phyloP scores from a whole-genome alignment of 2,888 invertebrate species.

The Aethes cnicana region DNA sequence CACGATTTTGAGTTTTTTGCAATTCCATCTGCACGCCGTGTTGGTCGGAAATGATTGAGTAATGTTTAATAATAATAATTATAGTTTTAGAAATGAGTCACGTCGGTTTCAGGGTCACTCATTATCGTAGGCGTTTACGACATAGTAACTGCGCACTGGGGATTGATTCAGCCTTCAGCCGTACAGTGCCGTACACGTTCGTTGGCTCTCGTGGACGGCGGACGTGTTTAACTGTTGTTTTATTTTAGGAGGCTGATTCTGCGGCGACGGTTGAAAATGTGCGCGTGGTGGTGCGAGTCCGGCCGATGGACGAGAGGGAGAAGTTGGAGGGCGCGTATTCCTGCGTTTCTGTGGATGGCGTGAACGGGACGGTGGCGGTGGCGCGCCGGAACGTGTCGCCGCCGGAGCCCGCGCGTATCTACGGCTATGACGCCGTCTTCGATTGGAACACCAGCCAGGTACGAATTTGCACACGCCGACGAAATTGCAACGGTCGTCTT shows the following conservation, averaged over 20 bases:
- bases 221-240: slow-evolving; percentile 20
- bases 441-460: slow-evolving; percentile 92
- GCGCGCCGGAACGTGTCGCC: slow-evolving; percentile 87
- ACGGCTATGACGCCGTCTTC: slow-evolving; percentile 97
- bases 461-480: slow-evolving; percentile 34
- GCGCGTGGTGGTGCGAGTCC: slow-evolving; percentile 95
- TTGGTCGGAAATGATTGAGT: too few relatives aligned
- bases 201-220: slow-evolving; percentile 12
- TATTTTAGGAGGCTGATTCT: slow-evolving; percentile 71
- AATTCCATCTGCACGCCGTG: neutral
- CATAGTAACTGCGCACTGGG: slow-evolving; percentile 32
- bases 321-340: slow-evolving; percentile 85
- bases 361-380: slow-evolving; percentile 90
- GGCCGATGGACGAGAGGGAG: slow-evolving; percentile 96
- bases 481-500: too few relatives aligned
- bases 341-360: slow-evolving; percentile 89
- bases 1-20: slow-evolving; percentile 13
- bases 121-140: slow-evolving; percentile 29
- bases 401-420: slow-evolving; percentile 92
- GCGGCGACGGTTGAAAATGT: slow-evolving; percentile 93
- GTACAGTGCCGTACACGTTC: slow-evolving; percentile 23
- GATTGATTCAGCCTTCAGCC: slow-evolving; percentile 25
- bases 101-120: slow-evolving; percentile 33
- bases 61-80: slow-evolving; percentile 30
- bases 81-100: slow-evolving; percentile 31